These are phyloP conservation scores for Drosophila cognata DNA, from an alignment of 2,888 invertebrate genomes.

Conservation along the genomic window DNA sequence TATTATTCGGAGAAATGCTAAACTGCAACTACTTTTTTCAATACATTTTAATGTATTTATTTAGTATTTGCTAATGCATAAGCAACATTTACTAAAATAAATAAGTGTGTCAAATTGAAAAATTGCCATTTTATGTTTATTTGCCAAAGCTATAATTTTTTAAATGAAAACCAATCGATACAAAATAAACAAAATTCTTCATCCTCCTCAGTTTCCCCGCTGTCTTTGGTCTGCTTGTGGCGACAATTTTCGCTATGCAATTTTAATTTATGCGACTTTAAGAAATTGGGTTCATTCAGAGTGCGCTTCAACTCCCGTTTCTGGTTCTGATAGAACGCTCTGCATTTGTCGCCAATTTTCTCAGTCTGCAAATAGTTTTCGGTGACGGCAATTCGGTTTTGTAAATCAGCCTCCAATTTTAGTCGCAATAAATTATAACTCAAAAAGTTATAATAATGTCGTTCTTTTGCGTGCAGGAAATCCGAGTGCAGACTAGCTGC, in stretches of 20 bases:
- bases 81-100: neutral
- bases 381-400: conserved; percentile 17
- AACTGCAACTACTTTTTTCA: neutral
- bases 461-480: neutral
- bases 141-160: neutral
- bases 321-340: conserved; percentile 17
- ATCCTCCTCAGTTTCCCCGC: conserved; percentile 3
- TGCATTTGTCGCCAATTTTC: conserved; percentile 5
- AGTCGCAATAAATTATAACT: conserved; percentile 29
- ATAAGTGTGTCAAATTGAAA: neutral
- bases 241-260: conserved; percentile 8
- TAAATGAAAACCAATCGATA: neutral
- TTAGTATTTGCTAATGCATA: neutral
- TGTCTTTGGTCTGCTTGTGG: neutral
- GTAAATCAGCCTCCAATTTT: conserved; percentile 29
- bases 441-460: conserved; percentile 13
- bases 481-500: neutral
- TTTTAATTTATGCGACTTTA: conserved; percentile 14
- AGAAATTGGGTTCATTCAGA: neutral
- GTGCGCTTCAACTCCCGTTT: neutral
- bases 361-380: conserved; percentile 13
- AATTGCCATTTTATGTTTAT: neutral
- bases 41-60: neutral
- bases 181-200: conserved; percentile 11
- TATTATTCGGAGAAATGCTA: neutral